Conservation (phyloP, 1,140 invertebrate genomes). For the Drosophila azteca region DNA sequence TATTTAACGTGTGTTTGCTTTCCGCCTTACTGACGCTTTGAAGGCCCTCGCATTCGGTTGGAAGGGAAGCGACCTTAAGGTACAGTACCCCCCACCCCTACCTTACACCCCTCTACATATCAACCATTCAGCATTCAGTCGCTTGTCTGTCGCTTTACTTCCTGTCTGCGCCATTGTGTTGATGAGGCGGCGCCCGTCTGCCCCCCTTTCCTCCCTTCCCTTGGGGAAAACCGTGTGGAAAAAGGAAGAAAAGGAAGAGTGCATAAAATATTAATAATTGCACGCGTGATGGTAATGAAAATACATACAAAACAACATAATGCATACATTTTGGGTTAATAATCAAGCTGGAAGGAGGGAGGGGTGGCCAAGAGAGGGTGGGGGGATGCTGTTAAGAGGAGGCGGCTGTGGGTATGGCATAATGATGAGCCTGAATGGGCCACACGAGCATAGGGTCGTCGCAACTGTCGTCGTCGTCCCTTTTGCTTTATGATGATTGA, state of each 20-base stretch:
- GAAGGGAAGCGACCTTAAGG: not conserved
- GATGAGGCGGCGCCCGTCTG: slow-evolving; percentile 30
- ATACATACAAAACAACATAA: slow-evolving; percentile 62
- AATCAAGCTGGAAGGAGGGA: slow-evolving; percentile 22
- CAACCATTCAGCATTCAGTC: slow-evolving; percentile 2
- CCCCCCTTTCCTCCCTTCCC: not conserved
- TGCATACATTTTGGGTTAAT: slow-evolving; percentile 74
- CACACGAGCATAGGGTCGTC: not conserved
- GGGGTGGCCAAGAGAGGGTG: too few species aligned
- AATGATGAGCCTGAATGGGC: slow-evolving; percentile 43
- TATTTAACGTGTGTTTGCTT: slow-evolving; percentile 60
- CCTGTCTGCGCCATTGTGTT: slow-evolving; percentile 65
- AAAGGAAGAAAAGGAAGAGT: slow-evolving; percentile 44
- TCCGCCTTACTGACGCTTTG: slow-evolving; percentile 29
- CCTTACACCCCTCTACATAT: too few species aligned
- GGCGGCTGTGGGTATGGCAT: slow-evolving; percentile 30
- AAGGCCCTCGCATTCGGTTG: slow-evolving; percentile 19
- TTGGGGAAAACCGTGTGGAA: slow-evolving; percentile 1
- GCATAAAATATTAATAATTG: slow-evolving; percentile 80
- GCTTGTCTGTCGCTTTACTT: slow-evolving; percentile 50
- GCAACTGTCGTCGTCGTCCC: slow-evolving; percentile 12
- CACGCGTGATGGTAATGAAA: slow-evolving; percentile 77
- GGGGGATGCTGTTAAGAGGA: too few species aligned
- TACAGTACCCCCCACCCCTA: not conserved
- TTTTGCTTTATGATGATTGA: slow-evolving; percentile 61